These are phyloP conservation scores for Netelia virgata DNA, from an alignment of 2,888 invertebrate genomes.

Conservation along the genomic window DNA sequence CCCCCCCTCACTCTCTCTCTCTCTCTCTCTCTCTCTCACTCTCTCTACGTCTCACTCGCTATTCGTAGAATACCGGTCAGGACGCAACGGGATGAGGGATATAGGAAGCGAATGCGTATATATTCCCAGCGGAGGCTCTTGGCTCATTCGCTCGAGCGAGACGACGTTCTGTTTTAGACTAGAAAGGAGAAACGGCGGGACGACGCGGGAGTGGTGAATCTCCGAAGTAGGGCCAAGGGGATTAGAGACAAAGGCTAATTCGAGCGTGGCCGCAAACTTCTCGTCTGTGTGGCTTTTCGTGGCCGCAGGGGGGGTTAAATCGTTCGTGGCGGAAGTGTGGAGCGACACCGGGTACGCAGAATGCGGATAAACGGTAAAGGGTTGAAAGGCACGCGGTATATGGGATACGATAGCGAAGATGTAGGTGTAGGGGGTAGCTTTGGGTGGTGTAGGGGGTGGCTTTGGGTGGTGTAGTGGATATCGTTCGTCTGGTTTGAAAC, in stretches of 20 bases:
- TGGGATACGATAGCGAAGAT: slow-evolving; percentile 2
- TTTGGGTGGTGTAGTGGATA: not conserved
- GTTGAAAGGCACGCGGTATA: slow-evolving; percentile 4
- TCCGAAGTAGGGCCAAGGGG: slow-evolving; percentile 59
- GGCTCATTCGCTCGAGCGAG: slow-evolving; percentile 49
- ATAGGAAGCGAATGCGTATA: not conserved
- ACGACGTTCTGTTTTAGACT: slow-evolving; percentile 42
- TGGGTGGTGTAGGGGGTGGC: not conserved
- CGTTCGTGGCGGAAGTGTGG: slow-evolving; percentile 54
- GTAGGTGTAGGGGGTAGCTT: not conserved
- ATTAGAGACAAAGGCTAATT: slow-evolving; percentile 67
- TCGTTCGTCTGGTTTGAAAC: slow-evolving; percentile 33
- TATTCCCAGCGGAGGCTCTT: slow-evolving; percentile 45
- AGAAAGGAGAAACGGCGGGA: slow-evolving; percentile 1
- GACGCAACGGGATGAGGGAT: slow-evolving; percentile 56
- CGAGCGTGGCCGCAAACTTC: slow-evolving; percentile 62
- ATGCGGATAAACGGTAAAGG: slow-evolving; percentile 42
- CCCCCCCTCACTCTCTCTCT: slow-evolving; percentile 29
- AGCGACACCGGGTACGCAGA: slow-evolving; percentile 24
- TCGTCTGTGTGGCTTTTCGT: slow-evolving; percentile 56
- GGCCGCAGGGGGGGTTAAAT: slow-evolving; percentile 54
- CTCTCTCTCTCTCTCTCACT: slow-evolving; percentile 27
- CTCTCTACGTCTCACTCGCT: slow-evolving; percentile 2
- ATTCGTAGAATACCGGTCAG: slow-evolving; percentile 35
- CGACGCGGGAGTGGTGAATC: slow-evolving; percentile 15